Evolutionary conservation across 2,113 vertebrate genomes (phyloP), one percentile per base, ranked within the genome.

Genomic region (Podarcis muralis): DNA sequence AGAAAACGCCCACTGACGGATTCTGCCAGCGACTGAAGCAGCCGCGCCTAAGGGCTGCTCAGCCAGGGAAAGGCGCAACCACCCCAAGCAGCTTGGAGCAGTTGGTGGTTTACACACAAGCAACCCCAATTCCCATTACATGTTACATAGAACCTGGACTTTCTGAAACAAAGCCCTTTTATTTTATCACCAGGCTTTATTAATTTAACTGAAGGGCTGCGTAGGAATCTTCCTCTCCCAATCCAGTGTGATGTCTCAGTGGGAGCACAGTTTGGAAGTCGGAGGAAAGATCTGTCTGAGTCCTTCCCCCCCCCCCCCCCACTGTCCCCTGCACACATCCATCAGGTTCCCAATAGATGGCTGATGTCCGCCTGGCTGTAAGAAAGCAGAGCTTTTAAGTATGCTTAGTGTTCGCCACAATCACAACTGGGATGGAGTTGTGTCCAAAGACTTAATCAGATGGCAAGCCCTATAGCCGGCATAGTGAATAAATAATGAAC

Each of bases 401-500:
- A 62, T 85, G 90, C 59, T 72, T 43, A 59, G 15, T 87, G 90
- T 89, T 87, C 93, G 86, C 77, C 90, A 90, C 88, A 94, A 81
- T 92, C 83, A 85, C 72, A 94, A 88, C 80, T 93, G 62, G 72
- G 32, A 68, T 95, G 81, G 87, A 91, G 92, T 92, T 93, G 90
- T 93, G 92, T 83, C 93, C 89, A 88, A 93, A 91, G 92, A 93
- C 91, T 92, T 93, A 94, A 90, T 93, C 95, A 96, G 83, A 92
- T 91, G 95, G 92, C 92, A 96, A 95, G 88, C 87, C 78, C 92
- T 93, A 92, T 95, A 93, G 90, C 92, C 94, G 96, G 90, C 91
- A 93, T 95, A 95, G 92, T 97, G 95, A 96, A 96, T 96, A 96
- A 97, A 96, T 97, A 97, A 96, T 93, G 95, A 97, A 92, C 91